phyloP scores from a whole-genome alignment of 2,113 vertebrate genomes.

The Andinoacara biseriatus region DNA sequence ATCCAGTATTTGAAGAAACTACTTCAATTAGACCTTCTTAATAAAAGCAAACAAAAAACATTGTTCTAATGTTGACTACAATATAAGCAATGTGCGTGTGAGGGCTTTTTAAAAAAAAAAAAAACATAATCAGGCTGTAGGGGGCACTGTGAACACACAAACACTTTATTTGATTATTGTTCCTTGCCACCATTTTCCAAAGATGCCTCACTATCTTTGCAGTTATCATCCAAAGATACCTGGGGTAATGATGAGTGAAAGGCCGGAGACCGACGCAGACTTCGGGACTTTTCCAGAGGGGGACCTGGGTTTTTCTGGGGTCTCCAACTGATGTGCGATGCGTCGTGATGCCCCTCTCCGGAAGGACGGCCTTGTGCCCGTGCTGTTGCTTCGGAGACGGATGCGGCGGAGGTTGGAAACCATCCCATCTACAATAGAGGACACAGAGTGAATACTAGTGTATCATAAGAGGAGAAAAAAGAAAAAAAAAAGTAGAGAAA shows the following conservation, averaged over 20 bases:
- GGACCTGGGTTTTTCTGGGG: conserved; percentile 79
- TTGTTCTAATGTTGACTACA: neutral
- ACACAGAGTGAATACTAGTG: neutral
- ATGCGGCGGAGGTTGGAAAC: conserved; percentile 85
- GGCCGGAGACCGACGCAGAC: conserved; percentile 89
- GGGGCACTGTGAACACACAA: conserved; percentile 56
- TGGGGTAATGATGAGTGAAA: conserved; percentile 91
- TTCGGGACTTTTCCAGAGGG: conserved; percentile 85
- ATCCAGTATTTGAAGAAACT: neutral
- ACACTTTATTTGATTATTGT: neutral
- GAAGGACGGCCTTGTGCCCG: conserved; percentile 85
- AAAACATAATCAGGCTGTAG: conserved; percentile 35
- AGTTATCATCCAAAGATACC: conserved; percentile 73
- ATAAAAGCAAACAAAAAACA: neutral
- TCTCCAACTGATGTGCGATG: conserved; percentile 80
- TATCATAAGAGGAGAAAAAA: neutral
- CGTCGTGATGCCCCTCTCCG: conserved; percentile 80
- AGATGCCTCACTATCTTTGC: neutral
- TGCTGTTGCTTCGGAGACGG: conserved; percentile 93
- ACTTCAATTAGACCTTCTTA: neutral
- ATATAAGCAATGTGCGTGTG: neutral
- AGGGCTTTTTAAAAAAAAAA: no score
- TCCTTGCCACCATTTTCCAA: neutral
- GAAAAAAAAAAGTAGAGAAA: neutral
- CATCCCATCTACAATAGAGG: conserved; percentile 60